Percentiles rank a stretch among this genome's conserved stretches.
Conservation (phyloP, 2,797 vertebrate species). For the Microctenopoma steveboyesi region DNA sequence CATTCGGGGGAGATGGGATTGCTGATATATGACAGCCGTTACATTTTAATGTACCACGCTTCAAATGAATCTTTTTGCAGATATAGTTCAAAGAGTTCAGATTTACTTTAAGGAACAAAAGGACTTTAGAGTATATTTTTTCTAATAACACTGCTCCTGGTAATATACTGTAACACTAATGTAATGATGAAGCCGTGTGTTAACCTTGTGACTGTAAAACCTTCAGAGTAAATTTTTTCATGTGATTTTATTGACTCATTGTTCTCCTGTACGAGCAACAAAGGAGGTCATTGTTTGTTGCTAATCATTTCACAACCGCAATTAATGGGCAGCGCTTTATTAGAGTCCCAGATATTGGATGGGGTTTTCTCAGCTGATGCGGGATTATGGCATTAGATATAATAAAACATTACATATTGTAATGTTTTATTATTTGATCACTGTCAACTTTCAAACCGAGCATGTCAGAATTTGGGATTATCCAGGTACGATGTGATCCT, state of each 20-base stretch:
- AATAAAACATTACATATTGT: no score
- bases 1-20: conserved; percentile 1
- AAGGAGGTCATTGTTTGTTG: conserved; percentile 53
- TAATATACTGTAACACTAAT: conserved; percentile 6
- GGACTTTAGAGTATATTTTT: no score
- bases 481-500: conserved; percentile 44
- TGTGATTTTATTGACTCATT: conserved; percentile 34
- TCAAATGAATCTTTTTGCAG: conserved; percentile 40
- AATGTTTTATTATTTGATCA: conserved; percentile 3
- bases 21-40: conserved; percentile 47
- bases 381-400: conserved; percentile 31
- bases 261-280: conserved; percentile 41
- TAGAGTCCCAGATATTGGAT: conserved; percentile 33
- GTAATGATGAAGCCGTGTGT: conserved; percentile 2
- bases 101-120: conserved; percentile 7
- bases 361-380: conserved; percentile 56
- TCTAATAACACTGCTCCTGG: background rate
- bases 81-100: conserved; percentile 27
- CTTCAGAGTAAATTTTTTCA: conserved; percentile 19
- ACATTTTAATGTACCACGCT: conserved; percentile 36
- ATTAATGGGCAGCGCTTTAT: conserved; percentile 59
- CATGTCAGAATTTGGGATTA: conserved; percentile 37
- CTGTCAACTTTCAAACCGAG: conserved; percentile 11
- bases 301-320: conserved; percentile 58
- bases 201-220: conserved; percentile 15